These are phyloP conservation scores for Nephila pilipes DNA, from an alignment of 1,140 invertebrate genomes.

Conservation along the genomic window DNA sequence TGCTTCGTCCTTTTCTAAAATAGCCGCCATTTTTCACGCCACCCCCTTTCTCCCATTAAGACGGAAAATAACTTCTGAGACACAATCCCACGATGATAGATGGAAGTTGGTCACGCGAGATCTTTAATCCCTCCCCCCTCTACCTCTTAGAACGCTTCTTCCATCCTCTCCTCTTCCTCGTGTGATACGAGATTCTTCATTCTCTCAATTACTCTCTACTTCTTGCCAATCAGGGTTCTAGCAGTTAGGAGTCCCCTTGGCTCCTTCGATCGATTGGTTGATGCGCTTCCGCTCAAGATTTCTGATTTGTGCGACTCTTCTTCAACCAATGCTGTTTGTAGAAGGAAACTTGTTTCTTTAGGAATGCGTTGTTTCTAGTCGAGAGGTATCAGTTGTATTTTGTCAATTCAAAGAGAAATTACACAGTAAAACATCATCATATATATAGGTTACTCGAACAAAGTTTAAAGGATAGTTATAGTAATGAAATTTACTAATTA, in stretches of 20 bases:
- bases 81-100: slow-evolving; percentile 63
- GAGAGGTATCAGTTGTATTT: not conserved
- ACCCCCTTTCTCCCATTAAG: not conserved
- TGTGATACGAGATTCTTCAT: slow-evolving; percentile 49
- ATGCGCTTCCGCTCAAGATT: slow-evolving; percentile 32
- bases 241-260: not conserved
- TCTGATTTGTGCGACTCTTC: slow-evolving; percentile 65
- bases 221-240: slow-evolving; percentile 60
- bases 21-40: slow-evolving; percentile 55
- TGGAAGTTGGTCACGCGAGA: slow-evolving; percentile 64
- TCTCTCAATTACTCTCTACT: slow-evolving; percentile 65
- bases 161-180: not conserved
- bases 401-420: not conserved
- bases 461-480: not conserved
- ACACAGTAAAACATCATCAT: not conserved
- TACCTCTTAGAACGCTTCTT: not conserved
- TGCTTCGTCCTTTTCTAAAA: slow-evolving; percentile 47
- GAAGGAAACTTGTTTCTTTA: not conserved
- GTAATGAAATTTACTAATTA: too few species aligned
- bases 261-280: slow-evolving; percentile 12
- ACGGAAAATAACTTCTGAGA: slow-evolving; percentile 53
- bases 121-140: slow-evolving; percentile 4
- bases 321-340: slow-evolving; percentile 31
- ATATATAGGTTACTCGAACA: not conserved
- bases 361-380: not conserved